phyloP scores from a whole-genome alignment of 1,140 invertebrate species.

The Papilio dardanus region DNA sequence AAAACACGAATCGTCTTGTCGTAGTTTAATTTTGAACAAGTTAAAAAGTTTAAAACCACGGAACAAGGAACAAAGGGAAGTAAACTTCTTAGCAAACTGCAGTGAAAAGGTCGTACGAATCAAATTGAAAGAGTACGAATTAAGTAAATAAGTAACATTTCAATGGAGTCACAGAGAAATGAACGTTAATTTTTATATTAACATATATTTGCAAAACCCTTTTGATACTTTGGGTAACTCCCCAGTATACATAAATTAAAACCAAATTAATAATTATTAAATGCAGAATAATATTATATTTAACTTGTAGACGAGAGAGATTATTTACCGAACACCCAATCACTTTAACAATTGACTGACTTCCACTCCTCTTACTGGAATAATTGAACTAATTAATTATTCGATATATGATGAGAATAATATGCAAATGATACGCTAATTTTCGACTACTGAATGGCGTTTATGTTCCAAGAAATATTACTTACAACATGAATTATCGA shows the following conservation, averaged over 20 bases:
- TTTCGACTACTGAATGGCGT: background rate
- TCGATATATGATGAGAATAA: background rate
- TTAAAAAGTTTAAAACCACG: background rate
- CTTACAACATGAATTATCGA: background rate
- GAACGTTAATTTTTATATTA: background rate
- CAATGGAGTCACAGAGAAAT: background rate
- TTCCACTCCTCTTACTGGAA: background rate
- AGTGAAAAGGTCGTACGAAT: background rate
- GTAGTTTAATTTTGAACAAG: slow-evolving; percentile 10
- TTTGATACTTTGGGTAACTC: too few relatives aligned
- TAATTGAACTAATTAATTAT: background rate
- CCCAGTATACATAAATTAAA: too few relatives aligned
- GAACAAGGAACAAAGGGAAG: slow-evolving; percentile 1
- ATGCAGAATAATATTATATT: background rate
- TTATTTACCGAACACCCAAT: background rate
- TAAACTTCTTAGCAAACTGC: slow-evolving; percentile 7
- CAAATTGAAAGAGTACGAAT: slow-evolving; percentile 1
- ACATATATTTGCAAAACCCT: background rate
- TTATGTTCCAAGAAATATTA: background rate
- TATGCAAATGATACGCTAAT: background rate
- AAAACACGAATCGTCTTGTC: background rate
- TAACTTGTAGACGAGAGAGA: background rate
- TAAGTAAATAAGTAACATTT: background rate
- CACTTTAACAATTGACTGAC: background rate
- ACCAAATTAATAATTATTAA: background rate